Evolutionary conservation across 2,797 vertebrate species (phyloP), one percentile per base, ranked within the genome.

Genomic region (Betta splendens): DNA sequence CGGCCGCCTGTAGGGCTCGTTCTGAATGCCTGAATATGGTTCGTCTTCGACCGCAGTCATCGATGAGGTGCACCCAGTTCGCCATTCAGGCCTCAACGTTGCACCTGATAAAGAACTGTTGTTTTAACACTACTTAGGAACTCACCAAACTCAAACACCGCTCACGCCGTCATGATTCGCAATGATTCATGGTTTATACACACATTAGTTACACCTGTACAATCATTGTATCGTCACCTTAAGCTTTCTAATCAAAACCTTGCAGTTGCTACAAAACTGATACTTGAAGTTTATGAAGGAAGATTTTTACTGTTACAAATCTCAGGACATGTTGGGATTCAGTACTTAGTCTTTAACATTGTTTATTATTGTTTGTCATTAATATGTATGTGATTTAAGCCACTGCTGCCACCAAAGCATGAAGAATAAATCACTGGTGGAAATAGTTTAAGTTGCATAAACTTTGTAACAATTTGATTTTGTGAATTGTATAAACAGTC

Each of bases 91-190:
- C n/a, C n/a, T n/a, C n/a, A n/a, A n/a, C n/a, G n/a, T n/a, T 63
- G 35, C 58, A 46, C 63, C 64, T 18, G 13, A 39, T 13, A 11
- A 46, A n/a, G 2, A 3, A 26, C 2, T 22, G 35, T 44, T 16
- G 0, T 42, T 55, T 16, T 32, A 35, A 42, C 25, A 37, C 13
- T 2, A 15, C 48, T 75, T 64, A 61, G 69, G 55, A 20, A 28
- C 29, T 6, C 18, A 7, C 32, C 35, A 25, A 25, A 55, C n/a
- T n/a, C n/a, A 44, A 16, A 21, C 9, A 20, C 23, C 25, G 64
- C 18, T 63, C 32, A 39, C 11, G 13, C 42, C 2, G 10, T 29
- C 12, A 28, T 28, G n/a, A 55, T 28, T 15, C 17, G 22, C 1
- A 4, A 10, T 39, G 22, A 50, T 10, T 63, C 32, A 49, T 21